phyloP scores from a whole-genome alignment of 2,113 vertebrate species.

The Hyperoodon ampullatus region DNA sequence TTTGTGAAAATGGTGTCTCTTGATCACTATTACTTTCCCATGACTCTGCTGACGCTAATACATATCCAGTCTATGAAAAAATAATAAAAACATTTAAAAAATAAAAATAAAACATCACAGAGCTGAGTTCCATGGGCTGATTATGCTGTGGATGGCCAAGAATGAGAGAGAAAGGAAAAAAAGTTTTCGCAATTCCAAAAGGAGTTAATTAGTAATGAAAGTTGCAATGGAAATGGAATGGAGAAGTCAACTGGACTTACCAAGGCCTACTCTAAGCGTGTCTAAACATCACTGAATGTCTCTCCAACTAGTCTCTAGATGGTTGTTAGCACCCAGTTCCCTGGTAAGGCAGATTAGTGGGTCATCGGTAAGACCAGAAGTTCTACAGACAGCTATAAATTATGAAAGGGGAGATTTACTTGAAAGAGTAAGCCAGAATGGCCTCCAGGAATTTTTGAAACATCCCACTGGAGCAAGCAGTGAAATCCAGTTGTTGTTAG shows the following conservation, averaged over 20 bases:
- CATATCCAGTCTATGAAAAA: neutral
- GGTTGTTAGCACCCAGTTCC: neutral
- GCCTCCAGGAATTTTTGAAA: conserved; percentile 69
- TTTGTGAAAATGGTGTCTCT: neutral
- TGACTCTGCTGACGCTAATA: neutral
- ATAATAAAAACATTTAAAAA: neutral
- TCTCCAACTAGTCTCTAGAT: neutral
- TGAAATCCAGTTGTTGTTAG: conserved; percentile 35
- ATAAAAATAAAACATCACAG: neutral
- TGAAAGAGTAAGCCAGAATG: conserved; percentile 55
- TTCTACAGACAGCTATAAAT: conserved; percentile 53
- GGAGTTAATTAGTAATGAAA: conserved; percentile 19
- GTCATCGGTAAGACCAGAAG: conserved; percentile 61
- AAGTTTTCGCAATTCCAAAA: neutral
- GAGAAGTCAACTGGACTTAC: neutral
- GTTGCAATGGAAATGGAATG: neutral
- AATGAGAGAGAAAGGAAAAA: neutral
- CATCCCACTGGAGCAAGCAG: neutral
- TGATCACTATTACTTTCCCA: neutral
- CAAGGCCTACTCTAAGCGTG: neutral
- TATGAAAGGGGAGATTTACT: conserved; percentile 42
- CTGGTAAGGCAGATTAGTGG: neutral
- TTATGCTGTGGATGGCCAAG: neutral
- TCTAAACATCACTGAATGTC: neutral
- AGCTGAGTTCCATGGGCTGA: neutral